These are phyloP conservation scores for Zaprionus bogoriensis DNA, from an alignment of 2,888 invertebrate species.

Conservation along the genomic window DNA sequence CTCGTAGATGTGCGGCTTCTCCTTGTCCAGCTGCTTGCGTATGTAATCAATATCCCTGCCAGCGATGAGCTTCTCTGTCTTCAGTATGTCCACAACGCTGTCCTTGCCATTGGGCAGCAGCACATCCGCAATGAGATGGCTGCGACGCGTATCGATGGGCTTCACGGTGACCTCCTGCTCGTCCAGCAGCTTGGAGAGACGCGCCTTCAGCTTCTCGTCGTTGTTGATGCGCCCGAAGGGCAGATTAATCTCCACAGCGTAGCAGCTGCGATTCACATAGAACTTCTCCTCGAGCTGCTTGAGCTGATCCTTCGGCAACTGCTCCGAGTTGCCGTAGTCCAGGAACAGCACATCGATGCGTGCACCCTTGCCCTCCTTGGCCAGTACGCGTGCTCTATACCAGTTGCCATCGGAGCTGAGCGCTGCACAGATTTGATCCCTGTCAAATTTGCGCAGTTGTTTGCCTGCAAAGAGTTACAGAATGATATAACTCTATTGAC, in stretches of 20 bases:
- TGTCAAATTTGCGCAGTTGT: slow-evolving; percentile 83
- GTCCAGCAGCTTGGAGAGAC: slow-evolving; percentile 45
- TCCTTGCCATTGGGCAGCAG: slow-evolving; percentile 50
- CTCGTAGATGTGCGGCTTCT: slow-evolving; percentile 72
- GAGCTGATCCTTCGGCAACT: slow-evolving; percentile 83
- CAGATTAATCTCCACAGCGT: slow-evolving; percentile 80
- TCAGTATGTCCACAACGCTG: slow-evolving; percentile 71
- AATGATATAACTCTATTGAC: no score
- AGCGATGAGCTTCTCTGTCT: slow-evolving; percentile 68
- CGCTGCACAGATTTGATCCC: slow-evolving; percentile 86
- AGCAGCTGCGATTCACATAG: slow-evolving; percentile 82
- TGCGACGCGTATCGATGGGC: slow-evolving; percentile 76
- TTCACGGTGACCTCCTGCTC: slow-evolving; percentile 71
- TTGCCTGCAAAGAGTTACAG: slow-evolving; percentile 60
- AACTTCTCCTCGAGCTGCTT: slow-evolving; percentile 83
- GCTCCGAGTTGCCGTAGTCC: slow-evolving; percentile 89
- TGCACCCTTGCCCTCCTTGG: slow-evolving; percentile 74
- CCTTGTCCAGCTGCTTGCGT: slow-evolving; percentile 78
- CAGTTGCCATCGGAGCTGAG: slow-evolving; percentile 87
- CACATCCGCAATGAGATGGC: slow-evolving; percentile 79
- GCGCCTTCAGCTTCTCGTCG: slow-evolving; percentile 62
- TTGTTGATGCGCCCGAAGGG: slow-evolving; percentile 61
- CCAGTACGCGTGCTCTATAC: slow-evolving; percentile 86
- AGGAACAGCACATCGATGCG: slow-evolving; percentile 84
- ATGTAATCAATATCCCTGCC: slow-evolving; percentile 76